Evolutionary conservation across 2,888 invertebrate species (phyloP).

Genomic region (Platycnemis pennipes): DNA sequence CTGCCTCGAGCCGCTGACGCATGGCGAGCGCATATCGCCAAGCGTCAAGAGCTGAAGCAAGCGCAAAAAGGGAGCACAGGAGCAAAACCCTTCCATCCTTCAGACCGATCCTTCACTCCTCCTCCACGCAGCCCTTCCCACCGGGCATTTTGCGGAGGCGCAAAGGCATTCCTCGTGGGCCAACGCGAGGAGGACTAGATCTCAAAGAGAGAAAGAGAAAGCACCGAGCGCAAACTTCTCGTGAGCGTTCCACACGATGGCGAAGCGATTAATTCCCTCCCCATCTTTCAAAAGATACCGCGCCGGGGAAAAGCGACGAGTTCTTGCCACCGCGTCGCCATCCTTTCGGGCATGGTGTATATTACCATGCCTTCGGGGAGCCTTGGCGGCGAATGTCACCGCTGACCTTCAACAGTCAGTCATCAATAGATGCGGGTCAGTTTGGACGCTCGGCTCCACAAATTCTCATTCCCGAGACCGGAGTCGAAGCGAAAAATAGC

Average conservation of each 20-base stretch:
- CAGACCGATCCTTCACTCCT: background rate
- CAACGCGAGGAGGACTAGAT: background rate
- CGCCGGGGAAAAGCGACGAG: background rate
- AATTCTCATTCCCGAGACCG: too few species aligned
- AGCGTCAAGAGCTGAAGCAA: background rate
- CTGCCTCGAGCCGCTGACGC: background rate
- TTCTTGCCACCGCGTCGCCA: background rate
- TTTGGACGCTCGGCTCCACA: too few species aligned
- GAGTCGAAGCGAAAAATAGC: too few species aligned
- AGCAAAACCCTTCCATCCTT: background rate
- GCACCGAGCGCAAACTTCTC: background rate
- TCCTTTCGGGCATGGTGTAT: too few species aligned
- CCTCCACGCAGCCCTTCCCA: background rate
- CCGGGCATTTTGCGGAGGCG: background rate
- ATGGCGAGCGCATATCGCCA: slow-evolving; percentile 16
- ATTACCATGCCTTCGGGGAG: too few species aligned
- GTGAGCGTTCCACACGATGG: background rate
- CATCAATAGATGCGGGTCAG: too few species aligned
- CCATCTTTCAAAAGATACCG: background rate
- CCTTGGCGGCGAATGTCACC: too few species aligned
- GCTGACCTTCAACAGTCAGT: too few species aligned
- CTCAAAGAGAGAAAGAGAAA: background rate
- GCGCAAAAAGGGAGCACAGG: background rate
- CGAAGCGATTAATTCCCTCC: background rate
- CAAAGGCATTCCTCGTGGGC: background rate